Evolutionary conservation across 1,140 invertebrate species (phyloP).

Genomic region (Gonatopus flavifemur): DNA sequence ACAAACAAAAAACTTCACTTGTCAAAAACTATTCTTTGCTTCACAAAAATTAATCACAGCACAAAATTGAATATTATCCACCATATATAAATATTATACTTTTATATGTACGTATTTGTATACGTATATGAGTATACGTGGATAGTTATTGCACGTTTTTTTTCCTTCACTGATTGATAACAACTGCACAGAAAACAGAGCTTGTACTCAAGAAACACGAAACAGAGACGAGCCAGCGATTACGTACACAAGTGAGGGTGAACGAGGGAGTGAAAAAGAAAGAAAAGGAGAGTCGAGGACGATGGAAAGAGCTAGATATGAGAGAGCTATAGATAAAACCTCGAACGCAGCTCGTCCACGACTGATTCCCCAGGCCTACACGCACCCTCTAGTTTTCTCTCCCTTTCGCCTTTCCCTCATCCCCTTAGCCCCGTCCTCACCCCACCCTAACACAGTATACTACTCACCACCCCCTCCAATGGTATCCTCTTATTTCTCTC

Average conservation of each 20-base stretch:
- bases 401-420: slow-evolving; percentile 27
- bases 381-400: slow-evolving; percentile 57
- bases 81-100: no score
- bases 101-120: not conserved
- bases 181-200: not conserved
- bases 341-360: slow-evolving; percentile 57
- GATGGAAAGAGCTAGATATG: slow-evolving; percentile 26
- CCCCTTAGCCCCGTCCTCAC: slow-evolving; percentile 33
- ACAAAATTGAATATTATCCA: no score
- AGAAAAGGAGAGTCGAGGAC: slow-evolving; percentile 25
- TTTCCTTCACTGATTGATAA: no score
- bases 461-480: slow-evolving; percentile 9
- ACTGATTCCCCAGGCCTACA: slow-evolving; percentile 58
- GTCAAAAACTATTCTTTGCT: no score
- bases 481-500: slow-evolving; percentile 17
- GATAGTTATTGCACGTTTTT: not conserved
- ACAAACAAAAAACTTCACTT: no score
- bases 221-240: not conserved
- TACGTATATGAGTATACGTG: not conserved
- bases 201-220: not conserved
- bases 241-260: not conserved
- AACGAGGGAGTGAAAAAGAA: slow-evolving; percentile 10
- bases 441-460: slow-evolving; percentile 1
- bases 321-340: slow-evolving; percentile 52
- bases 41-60: no score